Base-by-base conservation (phyloP, 2,797 vertebrate species). In the Anabacerthia variegaticeps region DNA sequence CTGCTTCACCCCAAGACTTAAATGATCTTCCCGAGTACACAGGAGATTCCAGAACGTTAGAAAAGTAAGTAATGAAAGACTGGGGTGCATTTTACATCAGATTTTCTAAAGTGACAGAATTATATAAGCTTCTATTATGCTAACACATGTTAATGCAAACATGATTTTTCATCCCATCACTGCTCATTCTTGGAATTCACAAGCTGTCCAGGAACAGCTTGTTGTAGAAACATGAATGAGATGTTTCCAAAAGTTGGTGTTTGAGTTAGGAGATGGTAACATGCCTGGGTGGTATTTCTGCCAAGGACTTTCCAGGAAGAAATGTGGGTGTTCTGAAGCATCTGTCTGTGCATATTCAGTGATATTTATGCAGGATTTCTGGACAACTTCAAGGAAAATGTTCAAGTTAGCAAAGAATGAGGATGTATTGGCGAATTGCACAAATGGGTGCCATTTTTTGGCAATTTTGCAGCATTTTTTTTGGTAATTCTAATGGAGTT, bases 11-110 rank as follows among this genome's bases (percentile, higher is more conserved):
- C 7, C 96, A 92, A 30, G 99, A 99, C 96, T 98, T 99, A 73
- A 99, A 99, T 12, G 98, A 99, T 94, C 98, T 99, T 82, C 98
- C 98, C 1, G 99, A 99, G 43, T 99, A 98, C 68, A 96, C 94
- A 14, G 96, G 98, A 9, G 99, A 99, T 96, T 97, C 97, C 67
- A 98, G 99, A 89, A 99, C 99, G 2, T 97, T 99, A 36, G 99
- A 99, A 96, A 99, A 99, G 99, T 99, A 94, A 97, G 98, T 97
- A 75, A 63, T 1, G 5, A 59, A 61, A 49, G 46, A 43, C 37
- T 51, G 58, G 66, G 32, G 43, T 89, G 27, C 30, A 27, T 75
- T 90, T 96, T 84, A 62, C 48, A 30, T 85, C n/a, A 63, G 67
- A 56, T 84, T 89, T 79, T n/a, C 44, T 63, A 7, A 77, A 89